A percentile compares a stretch with the other conserved stretches of the same genome.
phyloP scores from a whole-genome alignment of 23 tunicate species.

The Styela clava region DNA sequence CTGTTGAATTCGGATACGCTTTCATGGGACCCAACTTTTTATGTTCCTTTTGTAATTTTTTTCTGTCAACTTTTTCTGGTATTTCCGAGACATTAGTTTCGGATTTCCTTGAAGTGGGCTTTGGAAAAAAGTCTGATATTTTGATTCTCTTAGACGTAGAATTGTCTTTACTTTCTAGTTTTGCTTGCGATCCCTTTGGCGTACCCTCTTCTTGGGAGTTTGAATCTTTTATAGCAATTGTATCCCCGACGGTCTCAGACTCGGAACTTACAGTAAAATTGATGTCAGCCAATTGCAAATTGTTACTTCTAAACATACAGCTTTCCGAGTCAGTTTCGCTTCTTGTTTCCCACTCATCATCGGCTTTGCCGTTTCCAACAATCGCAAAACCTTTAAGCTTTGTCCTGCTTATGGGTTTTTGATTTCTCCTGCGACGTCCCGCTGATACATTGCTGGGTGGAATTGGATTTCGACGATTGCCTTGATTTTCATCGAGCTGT shows the following conservation, averaged over 20 bases:
- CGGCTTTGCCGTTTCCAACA: background rate
- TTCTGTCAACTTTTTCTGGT: background rate
- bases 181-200: background rate
- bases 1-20: background rate
- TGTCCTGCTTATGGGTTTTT: background rate
- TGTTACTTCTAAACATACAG: conserved; percentile 8
- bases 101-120: background rate
- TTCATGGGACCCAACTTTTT: conserved; percentile 3
- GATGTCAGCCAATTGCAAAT: background rate
- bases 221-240: background rate
- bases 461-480: background rate
- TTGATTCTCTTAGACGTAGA: background rate
- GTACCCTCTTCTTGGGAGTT: background rate
- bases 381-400: background rate
- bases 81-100: too few relatives aligned
- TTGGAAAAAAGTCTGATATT: background rate
- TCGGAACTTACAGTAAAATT: background rate
- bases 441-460: conserved; percentile 5
- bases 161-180: background rate
- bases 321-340: conserved; percentile 26
- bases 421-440: background rate
- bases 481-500: too few relatives aligned
- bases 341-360: conserved; percentile 11
- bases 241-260: background rate
- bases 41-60: background rate